Conservation (phyloP, 2,888 invertebrate species). For the Atrina japonica region DNA sequence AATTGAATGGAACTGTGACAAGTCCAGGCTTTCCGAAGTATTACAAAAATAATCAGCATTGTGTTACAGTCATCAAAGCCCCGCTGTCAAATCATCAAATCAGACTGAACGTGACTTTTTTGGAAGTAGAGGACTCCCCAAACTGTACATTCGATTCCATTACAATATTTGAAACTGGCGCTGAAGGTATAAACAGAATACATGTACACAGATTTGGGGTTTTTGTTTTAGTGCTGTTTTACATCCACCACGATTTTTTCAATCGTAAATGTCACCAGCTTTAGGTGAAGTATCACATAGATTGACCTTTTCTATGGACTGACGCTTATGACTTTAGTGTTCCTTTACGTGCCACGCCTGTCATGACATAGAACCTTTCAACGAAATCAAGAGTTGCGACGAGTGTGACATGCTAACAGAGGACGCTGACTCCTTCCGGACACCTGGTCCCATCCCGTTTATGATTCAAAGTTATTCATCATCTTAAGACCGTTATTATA, state of each 20-base stretch:
- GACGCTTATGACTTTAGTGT: no score
- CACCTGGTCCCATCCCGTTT: no score
- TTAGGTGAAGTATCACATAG: no score
- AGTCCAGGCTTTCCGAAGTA: conserved; percentile 53
- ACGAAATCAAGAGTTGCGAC: no score
- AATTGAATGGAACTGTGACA: conserved; percentile 43
- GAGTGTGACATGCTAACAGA: no score
- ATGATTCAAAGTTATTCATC: no score
- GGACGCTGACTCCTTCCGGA: no score
- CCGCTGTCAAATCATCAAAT: conserved; percentile 35
- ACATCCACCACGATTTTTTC: background rate
- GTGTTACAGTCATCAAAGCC: conserved; percentile 51
- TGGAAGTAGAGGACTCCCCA: conserved; percentile 32
- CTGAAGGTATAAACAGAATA: conserved; percentile 13
- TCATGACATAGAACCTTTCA: no score
- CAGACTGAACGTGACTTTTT: conserved; percentile 20
- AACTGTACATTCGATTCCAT: conserved; percentile 39
- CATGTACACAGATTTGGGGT: background rate
- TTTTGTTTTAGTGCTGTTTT: background rate
- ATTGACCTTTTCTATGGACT: no score
- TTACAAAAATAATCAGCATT: conserved; percentile 50
- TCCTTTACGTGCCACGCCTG: no score
- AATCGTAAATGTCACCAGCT: no score
- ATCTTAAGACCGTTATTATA: no score
- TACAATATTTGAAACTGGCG: conserved; percentile 9